A percentile compares a stretch with the other conserved stretches of the same genome.
Conservation (phyloP, 2,113 vertebrate genomes). For the Notarius lentiginosus region DNA sequence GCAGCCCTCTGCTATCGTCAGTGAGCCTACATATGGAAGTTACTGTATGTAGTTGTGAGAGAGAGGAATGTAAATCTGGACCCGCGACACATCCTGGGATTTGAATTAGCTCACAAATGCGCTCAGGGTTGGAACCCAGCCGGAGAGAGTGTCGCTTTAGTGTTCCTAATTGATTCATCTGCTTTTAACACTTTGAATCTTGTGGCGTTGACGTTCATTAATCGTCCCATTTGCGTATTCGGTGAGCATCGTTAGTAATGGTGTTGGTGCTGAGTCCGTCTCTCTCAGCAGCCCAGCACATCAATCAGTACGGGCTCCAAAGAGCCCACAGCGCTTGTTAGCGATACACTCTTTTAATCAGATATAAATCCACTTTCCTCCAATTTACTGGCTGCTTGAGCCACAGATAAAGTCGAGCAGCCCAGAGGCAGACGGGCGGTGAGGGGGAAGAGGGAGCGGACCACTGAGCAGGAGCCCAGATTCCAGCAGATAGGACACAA, state of each 20-base stretch:
- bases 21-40: not conserved
- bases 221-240: constrained; percentile 22
- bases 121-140: constrained; percentile 9
- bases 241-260: constrained; percentile 23
- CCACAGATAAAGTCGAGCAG: constrained; percentile 36
- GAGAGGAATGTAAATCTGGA: not conserved
- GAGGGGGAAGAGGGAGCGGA: constrained; percentile 19
- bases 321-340: constrained; percentile 32
- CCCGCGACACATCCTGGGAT: not conserved
- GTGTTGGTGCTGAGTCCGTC: constrained; percentile 26
- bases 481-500: constrained; percentile 16
- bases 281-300: constrained; percentile 22
- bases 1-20: not conserved
- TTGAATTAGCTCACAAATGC: not conserved
- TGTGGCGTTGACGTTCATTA: constrained; percentile 28
- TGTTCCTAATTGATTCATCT: constrained; percentile 31
- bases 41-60: no score
- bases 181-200: constrained; percentile 38
- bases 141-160: not conserved
- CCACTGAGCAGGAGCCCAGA: not conserved
- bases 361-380: constrained; percentile 43
- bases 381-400: constrained; percentile 49
- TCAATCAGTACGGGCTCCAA: constrained; percentile 32
- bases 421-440: constrained; percentile 5
- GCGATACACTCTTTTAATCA: constrained; percentile 43